Evolutionary conservation across 2,113 vertebrate genomes (phyloP).

Genomic region (Aviceda subcristata): DNA sequence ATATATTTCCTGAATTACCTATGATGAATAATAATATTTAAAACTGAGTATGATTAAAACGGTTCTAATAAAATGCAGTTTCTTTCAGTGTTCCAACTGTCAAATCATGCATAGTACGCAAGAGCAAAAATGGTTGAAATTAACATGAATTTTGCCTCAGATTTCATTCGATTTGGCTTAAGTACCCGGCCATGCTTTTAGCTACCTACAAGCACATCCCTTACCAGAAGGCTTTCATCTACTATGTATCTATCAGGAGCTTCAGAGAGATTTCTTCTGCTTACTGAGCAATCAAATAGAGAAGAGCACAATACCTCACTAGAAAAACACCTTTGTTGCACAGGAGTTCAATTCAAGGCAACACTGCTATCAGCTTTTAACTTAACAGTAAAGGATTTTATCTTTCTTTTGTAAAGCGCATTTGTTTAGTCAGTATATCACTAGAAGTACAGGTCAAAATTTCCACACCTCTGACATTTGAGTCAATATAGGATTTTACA

Average conservation of each 20-base stretch:
- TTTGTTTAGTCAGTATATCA: conserved; percentile 15
- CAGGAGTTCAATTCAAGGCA: background rate
- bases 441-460: background rate
- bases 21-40: background rate
- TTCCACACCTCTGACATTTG: background rate
- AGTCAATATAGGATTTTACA: background rate
- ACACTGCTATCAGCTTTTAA: background rate
- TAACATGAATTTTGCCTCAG: background rate
- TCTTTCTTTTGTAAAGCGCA: background rate
- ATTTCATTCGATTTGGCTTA: background rate
- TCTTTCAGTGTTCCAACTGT: background rate
- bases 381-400: background rate
- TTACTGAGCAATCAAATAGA: background rate
- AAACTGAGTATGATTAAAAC: background rate
- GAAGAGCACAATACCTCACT: background rate
- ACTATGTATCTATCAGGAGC: background rate
- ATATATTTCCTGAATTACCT: background rate
- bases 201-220: background rate
- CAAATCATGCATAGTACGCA: rapidly evolving
- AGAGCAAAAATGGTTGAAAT: background rate
- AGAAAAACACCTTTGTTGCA: background rate
- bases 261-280: background rate
- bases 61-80: background rate
- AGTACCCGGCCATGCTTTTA: background rate
- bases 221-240: background rate